phyloP scores from a whole-genome alignment of 2,797 vertebrate species.

The Denticeps clupeoides region DNA sequence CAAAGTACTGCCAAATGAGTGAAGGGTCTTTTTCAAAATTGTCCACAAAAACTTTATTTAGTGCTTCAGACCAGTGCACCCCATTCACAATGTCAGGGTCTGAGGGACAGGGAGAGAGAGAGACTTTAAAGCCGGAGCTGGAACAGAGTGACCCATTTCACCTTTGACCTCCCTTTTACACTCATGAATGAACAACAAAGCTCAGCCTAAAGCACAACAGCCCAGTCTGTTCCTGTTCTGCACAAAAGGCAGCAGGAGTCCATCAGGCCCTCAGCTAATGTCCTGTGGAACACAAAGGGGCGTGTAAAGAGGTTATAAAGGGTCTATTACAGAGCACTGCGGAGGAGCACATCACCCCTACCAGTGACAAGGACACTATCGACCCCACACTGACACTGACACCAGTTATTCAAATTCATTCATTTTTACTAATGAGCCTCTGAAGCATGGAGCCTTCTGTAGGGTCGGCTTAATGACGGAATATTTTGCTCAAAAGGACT shows the following conservation, averaged over 20 bases:
- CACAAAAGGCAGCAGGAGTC: conserved; percentile 10
- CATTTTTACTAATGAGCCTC: too few relatives aligned
- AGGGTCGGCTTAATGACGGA: too few relatives aligned
- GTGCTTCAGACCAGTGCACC: conserved; percentile 92
- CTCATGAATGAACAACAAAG: conserved; percentile 37
- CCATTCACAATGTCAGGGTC: conserved; percentile 93
- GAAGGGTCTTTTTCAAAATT: conserved; percentile 91
- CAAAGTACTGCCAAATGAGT: conserved; percentile 96
- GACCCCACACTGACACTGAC: conserved; percentile 16
- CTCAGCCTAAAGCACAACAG: conserved; percentile 37
- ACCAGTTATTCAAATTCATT: too few relatives aligned
- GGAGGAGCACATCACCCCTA: conserved; percentile 36
- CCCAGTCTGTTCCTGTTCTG: conserved; percentile 24
- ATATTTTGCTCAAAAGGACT: too few relatives aligned
- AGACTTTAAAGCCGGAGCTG: too few relatives aligned
- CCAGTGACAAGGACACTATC: conserved; percentile 24
- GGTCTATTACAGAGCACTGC: conserved; percentile 48
- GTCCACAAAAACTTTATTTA: conserved; percentile 96
- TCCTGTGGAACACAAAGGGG: conserved; percentile 23
- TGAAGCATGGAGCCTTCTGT: too few relatives aligned
- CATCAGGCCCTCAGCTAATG: conserved; percentile 40
- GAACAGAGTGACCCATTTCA: conserved; percentile 39
- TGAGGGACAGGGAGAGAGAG: conserved; percentile 32
- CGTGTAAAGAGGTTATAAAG: conserved; percentile 38
- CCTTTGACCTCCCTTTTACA: conserved; percentile 43